Conservation (phyloP, 2,113 vertebrate species). For the Eublepharis macularius region DNA sequence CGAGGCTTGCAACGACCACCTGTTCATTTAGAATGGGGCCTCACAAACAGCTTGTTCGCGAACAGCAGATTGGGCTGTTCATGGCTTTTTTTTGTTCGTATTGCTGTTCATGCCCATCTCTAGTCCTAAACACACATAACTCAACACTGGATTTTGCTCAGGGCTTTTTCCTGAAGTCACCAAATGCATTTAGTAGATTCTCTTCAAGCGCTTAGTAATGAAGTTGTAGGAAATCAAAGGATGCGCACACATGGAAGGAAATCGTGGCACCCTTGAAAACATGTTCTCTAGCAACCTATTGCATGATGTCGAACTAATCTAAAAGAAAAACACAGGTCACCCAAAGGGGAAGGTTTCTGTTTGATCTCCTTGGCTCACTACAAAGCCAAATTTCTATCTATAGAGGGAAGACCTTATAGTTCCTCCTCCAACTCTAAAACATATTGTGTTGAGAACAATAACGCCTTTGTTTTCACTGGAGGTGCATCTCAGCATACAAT, state of each 20-base stretch:
- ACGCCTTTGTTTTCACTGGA: constrained; percentile 71
- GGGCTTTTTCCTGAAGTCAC: not conserved
- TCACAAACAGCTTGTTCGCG: too few relatives aligned
- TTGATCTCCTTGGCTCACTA: constrained; percentile 4
- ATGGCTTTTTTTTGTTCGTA: too few relatives aligned
- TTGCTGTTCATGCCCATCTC: too few relatives aligned
- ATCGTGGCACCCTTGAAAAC: not conserved
- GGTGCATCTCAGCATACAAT: constrained; percentile 70
- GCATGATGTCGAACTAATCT: not conserved
- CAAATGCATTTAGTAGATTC: not conserved
- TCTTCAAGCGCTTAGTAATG: not conserved
- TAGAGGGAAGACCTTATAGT: constrained; percentile 69
- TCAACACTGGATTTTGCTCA: not conserved
- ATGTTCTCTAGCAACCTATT: not conserved
- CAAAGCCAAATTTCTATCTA: constrained; percentile 68
- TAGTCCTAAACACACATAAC: not conserved
- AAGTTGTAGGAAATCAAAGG: not conserved
- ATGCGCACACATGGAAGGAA: not conserved
- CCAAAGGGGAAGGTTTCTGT: not conserved
- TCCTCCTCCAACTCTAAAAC: constrained; percentile 40
- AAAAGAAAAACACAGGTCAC: not conserved
- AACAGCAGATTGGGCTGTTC: too few relatives aligned
- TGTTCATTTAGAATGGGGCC: too few relatives aligned
- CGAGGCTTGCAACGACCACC: too few relatives aligned
- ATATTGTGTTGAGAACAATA: constrained; percentile 75